Base-by-base conservation (phyloP, 2,797 vertebrate species). In the Tympanoctomys barrerae region DNA sequence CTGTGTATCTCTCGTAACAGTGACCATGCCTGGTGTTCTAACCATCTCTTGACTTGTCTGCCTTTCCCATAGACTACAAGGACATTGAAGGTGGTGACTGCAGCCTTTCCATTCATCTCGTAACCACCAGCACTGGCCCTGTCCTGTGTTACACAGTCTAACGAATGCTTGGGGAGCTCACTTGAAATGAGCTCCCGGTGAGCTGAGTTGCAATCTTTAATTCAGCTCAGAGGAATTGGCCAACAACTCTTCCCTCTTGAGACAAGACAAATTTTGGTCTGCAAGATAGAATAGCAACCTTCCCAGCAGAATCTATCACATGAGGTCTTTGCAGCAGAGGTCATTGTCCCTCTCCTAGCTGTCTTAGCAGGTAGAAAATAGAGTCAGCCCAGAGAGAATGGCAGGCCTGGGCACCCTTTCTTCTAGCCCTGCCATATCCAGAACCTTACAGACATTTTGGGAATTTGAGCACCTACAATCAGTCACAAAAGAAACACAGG, bases 211-310 rank as follows among this genome's bases (percentile, higher is more conserved):
- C 18, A 54, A 52, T 39, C 39, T 16, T 62, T 61, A 71, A 79
- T 77, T 93, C 52, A 26, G 18, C 88, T 79, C 91, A 89, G 39
- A 90, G 10, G 8, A 36, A 64, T 11, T 31, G 26, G 33, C 64
- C 62, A 64, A 59, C 36, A 12, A 90, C 36, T 80, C 59, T 39
- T 49, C 31, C 77, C 73, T 78, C 16, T 49, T 7, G 24, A 66
- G 36, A 78, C 13, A 73, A 84, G 82, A 59, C 28, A 66, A 39
- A 89, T 54, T 91, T 71, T 89, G 42, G 89, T 90, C 49, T 52
- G 6, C n/a, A 87, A n/a, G 66, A 90, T 4, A 31, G 36, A 78
- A 61, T 14, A 31, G 7, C 7, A 33, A 21, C 0, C 46, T 70
- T 68, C 66, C 49, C 28, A 71, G 9, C 46, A 39, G 36, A 11